Base-by-base conservation (phyloP, 2,888 invertebrate genomes). In the Aplocera efformata region DNA sequence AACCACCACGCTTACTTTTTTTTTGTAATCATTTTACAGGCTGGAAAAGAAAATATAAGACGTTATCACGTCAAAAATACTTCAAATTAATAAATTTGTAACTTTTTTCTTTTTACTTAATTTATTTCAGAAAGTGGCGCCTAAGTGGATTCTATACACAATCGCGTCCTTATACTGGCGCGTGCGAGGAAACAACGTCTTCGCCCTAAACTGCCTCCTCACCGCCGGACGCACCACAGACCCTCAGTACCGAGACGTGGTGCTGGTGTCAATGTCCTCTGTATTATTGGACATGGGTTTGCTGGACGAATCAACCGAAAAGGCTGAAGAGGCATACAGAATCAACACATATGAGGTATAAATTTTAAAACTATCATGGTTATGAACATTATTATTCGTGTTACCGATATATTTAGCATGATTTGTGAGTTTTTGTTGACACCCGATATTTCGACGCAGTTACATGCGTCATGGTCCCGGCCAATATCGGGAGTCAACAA, bases 151-250 rank as follows among this genome's bases (percentile, higher is more conserved):
- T 5, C 69, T 94, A 10, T 91, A 91, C 56, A 92, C 93, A 7
- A 67, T 95, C 25, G 93, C 95, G 0, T 94, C 93, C 0, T 75
- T 95, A 9, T 94, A 95, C 72, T 96, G 95, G 95, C 89, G 95
- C 6, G 90, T 93, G 1, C 89, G 92, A 2, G 92, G 92, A 4
- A 93, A 94, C 63, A 89, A 90, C 21, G 84, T 86, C 30, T 92
- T 93, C 63, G 93, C 93, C 0, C 72, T 94, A 5, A 91, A 92
- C 56, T 96, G 95, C 68, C 84, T 94, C 4, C 88, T 92, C 26
- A 76, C 90, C 6, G 92, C 94, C 1, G 82, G 91, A 17, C 60
- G 60, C 1, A 48, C 37, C 1, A 63, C 58, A 0, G 66, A 64
- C 9, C 88, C 91, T 2, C 89, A 90, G 48, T 90, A 91, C 53